Evolutionary conservation across 2,888 invertebrate species (phyloP).

Genomic region (Scelioninae gen. 1): DNA sequence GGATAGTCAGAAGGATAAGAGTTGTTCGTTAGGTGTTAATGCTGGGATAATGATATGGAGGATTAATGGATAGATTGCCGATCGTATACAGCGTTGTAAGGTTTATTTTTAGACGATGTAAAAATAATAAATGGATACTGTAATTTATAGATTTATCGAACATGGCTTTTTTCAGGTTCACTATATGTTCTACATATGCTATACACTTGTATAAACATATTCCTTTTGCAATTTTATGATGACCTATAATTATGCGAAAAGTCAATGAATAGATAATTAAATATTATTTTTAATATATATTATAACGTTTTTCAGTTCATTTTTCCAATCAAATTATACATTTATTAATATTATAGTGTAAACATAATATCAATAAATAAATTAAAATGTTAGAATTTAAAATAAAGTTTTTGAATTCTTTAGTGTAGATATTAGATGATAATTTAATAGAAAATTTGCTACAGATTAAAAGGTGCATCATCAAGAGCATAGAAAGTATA

Average conservation of each 20-base stretch:
- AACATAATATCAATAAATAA: no score
- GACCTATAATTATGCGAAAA: conserved; percentile 42
- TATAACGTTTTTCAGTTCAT: no score
- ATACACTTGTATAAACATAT: conserved; percentile 29
- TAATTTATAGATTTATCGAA: conserved; percentile 65
- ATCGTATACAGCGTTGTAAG: conserved; percentile 39
- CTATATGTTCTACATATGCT: conserved; percentile 54
- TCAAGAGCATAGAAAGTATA: not conserved
- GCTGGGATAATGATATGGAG: conserved; percentile 65
- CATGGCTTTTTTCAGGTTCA: conserved; percentile 27
- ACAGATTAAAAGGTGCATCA: no score
- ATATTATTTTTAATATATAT: conserved; percentile 22
- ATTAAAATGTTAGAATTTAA: no score
- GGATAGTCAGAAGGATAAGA: conserved; percentile 55
- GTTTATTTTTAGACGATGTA: conserved; percentile 47
- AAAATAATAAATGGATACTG: conserved; percentile 56
- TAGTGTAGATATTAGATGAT: no score
- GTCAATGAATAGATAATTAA: conserved; percentile 48
- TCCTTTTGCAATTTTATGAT: conserved; percentile 49
- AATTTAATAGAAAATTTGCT: no score
- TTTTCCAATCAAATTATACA: no score
- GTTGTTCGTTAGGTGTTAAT: conserved; percentile 66
- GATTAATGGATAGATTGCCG: conserved; percentile 66
- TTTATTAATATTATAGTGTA: no score
- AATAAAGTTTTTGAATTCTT: no score